Percentiles rank a stretch among this genome's conserved stretches.
Evolutionary conservation across 2,797 vertebrate genomes (phyloP).

Genomic region (Alcedo quadribrachys): DNA sequence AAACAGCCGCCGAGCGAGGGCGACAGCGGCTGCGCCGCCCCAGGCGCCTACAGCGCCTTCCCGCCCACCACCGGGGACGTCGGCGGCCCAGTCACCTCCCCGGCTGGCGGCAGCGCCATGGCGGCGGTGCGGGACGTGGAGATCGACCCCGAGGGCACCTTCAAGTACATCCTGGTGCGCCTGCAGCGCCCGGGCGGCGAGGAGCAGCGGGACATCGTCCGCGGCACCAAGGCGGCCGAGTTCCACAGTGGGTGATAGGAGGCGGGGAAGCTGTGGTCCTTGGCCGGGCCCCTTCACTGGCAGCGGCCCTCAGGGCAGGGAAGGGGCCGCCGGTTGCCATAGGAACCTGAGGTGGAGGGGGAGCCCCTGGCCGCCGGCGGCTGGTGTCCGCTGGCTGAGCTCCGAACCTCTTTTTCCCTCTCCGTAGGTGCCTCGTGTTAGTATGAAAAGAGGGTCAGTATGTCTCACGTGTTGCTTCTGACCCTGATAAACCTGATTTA

Average conservation of each 20-base stretch:
- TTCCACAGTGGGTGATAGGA: constrained; percentile 87
- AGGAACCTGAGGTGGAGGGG: background rate
- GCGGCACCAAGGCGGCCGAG: constrained; percentile 87
- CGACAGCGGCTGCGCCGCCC: background rate
- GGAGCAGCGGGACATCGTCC: constrained; percentile 83
- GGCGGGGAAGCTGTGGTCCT: background rate
- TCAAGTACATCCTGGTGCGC: constrained; percentile 90
- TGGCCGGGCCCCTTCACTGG: background rate
- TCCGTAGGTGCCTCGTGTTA: fast-evolving
- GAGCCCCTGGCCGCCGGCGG: background rate
- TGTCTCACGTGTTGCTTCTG: fast-evolving
- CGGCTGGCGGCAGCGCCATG: constrained; percentile 53
- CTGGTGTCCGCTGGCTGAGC: background rate
- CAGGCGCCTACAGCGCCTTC: background rate
- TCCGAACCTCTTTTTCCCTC: fast-evolving
- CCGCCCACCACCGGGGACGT: background rate
- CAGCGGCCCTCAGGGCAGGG: background rate
- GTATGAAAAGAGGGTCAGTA: fast-evolving
- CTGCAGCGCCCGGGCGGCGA: constrained; percentile 79
- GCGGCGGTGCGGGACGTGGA: constrained; percentile 80
- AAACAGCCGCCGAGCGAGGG: no score
- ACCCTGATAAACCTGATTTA: background rate
- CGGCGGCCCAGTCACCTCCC: background rate
- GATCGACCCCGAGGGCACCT: constrained; percentile 87
- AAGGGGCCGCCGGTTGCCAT: background rate